Percentiles rank a stretch among this genome's conserved stretches.
phyloP scores from a whole-genome alignment of 37 sponge, comb jelly and placozoan genomes.

The Axinella damicornis region DNA sequence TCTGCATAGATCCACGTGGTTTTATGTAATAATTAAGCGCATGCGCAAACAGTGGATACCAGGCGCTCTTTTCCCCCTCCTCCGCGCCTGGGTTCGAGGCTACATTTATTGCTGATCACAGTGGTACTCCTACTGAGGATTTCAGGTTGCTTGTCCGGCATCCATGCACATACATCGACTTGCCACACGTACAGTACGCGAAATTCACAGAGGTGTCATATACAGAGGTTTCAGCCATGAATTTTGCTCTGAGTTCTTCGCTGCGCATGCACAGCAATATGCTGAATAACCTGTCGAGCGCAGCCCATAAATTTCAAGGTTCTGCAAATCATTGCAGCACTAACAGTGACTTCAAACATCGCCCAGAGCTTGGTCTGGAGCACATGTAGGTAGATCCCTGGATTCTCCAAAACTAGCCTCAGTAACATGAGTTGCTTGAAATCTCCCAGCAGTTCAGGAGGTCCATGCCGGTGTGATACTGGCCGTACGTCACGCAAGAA shows the following conservation, averaged over 20 bases:
- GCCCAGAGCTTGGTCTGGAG: background rate
- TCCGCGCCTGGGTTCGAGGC: no score
- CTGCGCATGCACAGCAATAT: conserved; percentile 21
- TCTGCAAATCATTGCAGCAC: conserved; percentile 15
- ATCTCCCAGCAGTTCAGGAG: conserved; percentile 21
- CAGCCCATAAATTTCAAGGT: conserved; percentile 44
- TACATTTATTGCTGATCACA: no score
- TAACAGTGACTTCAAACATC: background rate
- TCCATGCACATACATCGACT: no score
- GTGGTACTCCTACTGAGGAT: no score
- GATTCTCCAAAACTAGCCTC: conserved; percentile 8
- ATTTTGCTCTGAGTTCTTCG: conserved; percentile 24
- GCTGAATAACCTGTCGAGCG: conserved; percentile 16
- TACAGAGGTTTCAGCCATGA: conserved; percentile 40
- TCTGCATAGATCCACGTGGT: no score
- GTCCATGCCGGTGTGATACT: conserved; percentile 2
- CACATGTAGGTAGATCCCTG: conserved; percentile 27
- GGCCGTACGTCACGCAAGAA: conserved; percentile 17
- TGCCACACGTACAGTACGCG: no score
- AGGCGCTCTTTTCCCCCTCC: no score
- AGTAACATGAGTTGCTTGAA: conserved; percentile 22
- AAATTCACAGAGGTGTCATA: conserved; percentile 24
- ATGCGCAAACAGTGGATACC: no score
- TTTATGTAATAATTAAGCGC: no score
- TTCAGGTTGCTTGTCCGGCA: no score